These are phyloP conservation scores for Rhinoraja longicauda DNA, from an alignment of 2,797 vertebrate genomes.

Conservation along the genomic window DNA sequence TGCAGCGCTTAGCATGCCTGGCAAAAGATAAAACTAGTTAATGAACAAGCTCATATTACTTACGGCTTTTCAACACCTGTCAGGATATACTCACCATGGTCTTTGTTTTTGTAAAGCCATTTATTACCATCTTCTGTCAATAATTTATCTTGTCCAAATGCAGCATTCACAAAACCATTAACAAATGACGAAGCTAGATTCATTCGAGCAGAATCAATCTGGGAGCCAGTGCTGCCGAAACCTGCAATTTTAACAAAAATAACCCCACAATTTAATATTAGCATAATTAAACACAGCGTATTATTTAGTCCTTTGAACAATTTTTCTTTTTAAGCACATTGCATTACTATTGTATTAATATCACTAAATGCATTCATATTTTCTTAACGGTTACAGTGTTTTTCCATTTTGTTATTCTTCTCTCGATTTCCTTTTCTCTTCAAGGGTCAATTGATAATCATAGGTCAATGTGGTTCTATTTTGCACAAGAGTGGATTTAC, in stretches of 20 bases:
- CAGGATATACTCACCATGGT: slow-evolving; percentile 74
- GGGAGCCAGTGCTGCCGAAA: slow-evolving; percentile 90
- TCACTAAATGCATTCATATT: neutral
- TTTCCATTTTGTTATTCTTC: neutral
- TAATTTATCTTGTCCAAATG: slow-evolving; percentile 94
- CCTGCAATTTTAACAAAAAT: slow-evolving; percentile 54
- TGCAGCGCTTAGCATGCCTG: slow-evolving; percentile 95
- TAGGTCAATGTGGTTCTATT: neutral
- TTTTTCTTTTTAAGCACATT: neutral
- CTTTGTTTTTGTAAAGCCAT: slow-evolving; percentile 98
- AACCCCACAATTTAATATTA: neutral
- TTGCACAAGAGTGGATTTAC: neutral
- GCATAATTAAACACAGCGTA: neutral
- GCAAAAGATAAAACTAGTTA: neutral
- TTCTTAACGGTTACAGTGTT: neutral
- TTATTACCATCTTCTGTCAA: slow-evolving; percentile 97
- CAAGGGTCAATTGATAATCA: neutral
- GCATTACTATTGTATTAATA: neutral
- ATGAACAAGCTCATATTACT: neutral
- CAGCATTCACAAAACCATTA: slow-evolving; percentile 94
- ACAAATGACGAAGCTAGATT: slow-evolving; percentile 97
- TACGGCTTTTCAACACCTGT: neutral
- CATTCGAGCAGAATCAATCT: slow-evolving; percentile 97
- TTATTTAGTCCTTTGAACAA: neutral
- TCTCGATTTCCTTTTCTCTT: neutral